phyloP scores from a whole-genome alignment of 2,797 vertebrate genomes.

The Threskiornis aethiopicus region DNA sequence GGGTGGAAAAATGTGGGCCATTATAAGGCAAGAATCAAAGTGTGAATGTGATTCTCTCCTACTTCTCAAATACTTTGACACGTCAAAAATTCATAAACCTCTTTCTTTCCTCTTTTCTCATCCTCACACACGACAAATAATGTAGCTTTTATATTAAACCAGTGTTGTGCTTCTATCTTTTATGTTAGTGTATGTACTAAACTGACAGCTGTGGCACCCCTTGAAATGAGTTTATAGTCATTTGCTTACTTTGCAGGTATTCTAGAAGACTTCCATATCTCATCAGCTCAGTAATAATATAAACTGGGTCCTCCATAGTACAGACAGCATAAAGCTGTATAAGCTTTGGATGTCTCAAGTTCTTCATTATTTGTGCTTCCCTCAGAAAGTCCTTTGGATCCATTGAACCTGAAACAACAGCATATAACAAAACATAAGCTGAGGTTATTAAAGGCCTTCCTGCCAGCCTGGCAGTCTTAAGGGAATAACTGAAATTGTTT shows the following conservation, averaged over 20 bases:
- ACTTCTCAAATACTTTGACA: background rate
- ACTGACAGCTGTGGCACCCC: background rate
- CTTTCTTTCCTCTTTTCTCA: background rate
- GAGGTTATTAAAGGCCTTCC: conserved; percentile 55
- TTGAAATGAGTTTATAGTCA: conserved; percentile 46
- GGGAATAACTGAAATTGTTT: conserved; percentile 51
- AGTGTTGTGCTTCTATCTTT: background rate
- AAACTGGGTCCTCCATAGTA: conserved; percentile 92
- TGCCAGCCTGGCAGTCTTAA: conserved; percentile 38
- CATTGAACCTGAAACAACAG: conserved; percentile 88
- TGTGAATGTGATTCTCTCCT: background rate
- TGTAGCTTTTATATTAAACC: background rate
- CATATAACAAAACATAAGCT: conserved; percentile 58
- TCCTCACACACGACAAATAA: background rate
- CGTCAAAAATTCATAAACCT: background rate
- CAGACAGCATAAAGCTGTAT: conserved; percentile 98
- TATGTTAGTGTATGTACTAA: conserved; percentile 33
- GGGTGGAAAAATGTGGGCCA: background rate
- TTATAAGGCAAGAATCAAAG: background rate
- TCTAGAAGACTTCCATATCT: conserved; percentile 90
- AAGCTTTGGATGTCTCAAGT: conserved; percentile 89
- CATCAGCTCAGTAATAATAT: conserved; percentile 98
- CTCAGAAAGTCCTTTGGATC: conserved; percentile 88
- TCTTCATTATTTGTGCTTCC: conserved; percentile 97
- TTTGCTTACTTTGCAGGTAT: conserved; percentile 90